Evolutionary conservation across 2,113 vertebrate species (phyloP).

Genomic region (Propithecus coquereli): DNA sequence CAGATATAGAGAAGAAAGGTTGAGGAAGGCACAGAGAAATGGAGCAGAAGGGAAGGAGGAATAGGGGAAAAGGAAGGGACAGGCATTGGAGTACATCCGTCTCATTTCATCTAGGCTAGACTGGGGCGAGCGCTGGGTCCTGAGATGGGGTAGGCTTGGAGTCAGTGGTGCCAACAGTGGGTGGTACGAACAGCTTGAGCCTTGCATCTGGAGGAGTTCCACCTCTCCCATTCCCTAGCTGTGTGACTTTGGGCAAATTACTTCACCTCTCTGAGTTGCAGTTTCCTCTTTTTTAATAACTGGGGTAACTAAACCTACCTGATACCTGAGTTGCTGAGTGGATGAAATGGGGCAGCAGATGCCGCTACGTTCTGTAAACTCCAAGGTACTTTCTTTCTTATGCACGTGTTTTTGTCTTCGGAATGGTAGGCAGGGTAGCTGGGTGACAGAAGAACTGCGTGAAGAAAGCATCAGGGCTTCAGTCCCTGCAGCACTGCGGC

Average conservation of each 20-base stretch:
- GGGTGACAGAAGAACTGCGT: neutral
- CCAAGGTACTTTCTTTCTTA: neutral
- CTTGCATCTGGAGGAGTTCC: neutral
- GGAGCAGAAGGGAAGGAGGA: neutral
- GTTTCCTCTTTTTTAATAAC: neutral
- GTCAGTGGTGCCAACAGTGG: no score
- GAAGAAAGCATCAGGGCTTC: neutral
- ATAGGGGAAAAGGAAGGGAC: neutral
- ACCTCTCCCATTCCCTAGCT: neutral
- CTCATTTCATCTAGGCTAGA: neutral
- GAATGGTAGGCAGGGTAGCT: neutral
- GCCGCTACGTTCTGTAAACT: neutral
- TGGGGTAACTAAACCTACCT: neutral
- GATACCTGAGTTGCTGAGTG: neutral
- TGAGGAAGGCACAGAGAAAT: neutral
- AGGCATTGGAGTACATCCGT: accelerated
- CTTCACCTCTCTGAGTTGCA: neutral
- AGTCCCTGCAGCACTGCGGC: neutral
- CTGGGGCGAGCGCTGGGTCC: neutral
- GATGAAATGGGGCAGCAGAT: neutral
- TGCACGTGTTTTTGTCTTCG: neutral
- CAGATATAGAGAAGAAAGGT: neutral
- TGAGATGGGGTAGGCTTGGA: neutral
- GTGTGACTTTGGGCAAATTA: neutral
- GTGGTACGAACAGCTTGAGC: neutral